These are phyloP conservation scores for Colinus virginianus DNA, from an alignment of 2,113 vertebrate species.

Conservation along the genomic window DNA sequence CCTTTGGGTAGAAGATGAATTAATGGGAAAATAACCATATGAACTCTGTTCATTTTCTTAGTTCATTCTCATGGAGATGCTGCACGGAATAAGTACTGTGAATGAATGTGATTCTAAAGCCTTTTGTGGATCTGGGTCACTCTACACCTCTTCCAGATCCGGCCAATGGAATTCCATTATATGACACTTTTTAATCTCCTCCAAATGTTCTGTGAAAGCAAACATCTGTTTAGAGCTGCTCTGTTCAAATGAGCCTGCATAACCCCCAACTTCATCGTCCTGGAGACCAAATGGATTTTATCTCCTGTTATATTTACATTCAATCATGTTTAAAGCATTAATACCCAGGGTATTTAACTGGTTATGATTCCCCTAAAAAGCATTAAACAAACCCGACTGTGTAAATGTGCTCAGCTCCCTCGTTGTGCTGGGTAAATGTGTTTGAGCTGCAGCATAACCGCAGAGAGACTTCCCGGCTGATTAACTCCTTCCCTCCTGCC, in stretches of 20 bases:
- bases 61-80: not conserved
- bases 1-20: not conserved
- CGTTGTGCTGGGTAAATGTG: fast-evolving
- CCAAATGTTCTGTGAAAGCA: not conserved
- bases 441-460: not conserved
- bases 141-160: not conserved
- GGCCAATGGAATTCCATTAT: not conserved
- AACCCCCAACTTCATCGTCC: not conserved
- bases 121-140: not conserved
- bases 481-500: not conserved
- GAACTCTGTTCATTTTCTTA: not conserved
- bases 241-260: not conserved
- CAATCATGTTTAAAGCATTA: not conserved
- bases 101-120: not conserved
- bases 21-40: not conserved
- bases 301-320: not conserved
- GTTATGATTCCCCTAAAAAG: not conserved
- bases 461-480: not conserved
- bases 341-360: not conserved
- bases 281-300: not conserved
- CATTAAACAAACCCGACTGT: not conserved
- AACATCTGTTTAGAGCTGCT: not conserved
- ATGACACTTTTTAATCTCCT: not conserved
- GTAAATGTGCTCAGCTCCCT: not conserved
- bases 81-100: not conserved